Evolutionary conservation across 1,140 invertebrate genomes (phyloP).

Genomic region (Berghia stephanieae): DNA sequence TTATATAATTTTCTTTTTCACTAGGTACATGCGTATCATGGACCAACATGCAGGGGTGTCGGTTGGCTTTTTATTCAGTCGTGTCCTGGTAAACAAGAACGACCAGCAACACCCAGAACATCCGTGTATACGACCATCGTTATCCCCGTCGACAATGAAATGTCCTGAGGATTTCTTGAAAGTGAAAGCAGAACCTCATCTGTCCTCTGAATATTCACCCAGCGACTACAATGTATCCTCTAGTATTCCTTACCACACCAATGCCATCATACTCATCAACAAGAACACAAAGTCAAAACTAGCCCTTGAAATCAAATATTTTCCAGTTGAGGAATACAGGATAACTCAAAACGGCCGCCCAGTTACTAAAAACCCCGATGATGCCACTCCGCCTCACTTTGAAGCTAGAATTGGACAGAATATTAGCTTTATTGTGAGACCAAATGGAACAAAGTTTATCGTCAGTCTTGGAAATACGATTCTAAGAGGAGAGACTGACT

Average conservation of each 20-base stretch:
- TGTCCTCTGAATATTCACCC: neutral
- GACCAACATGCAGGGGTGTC: slow-evolving; percentile 19
- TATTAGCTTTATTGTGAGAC: slow-evolving; percentile 35
- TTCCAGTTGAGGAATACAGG: slow-evolving; percentile 14
- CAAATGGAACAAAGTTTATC: slow-evolving; percentile 38
- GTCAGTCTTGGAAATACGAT: slow-evolving; percentile 36
- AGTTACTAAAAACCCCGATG: slow-evolving; percentile 45
- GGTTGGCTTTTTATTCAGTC: slow-evolving; percentile 48
- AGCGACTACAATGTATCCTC: slow-evolving; percentile 30
- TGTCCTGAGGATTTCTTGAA: neutral
- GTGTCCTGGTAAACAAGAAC: slow-evolving; percentile 36
- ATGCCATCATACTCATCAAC: slow-evolving; percentile 21
- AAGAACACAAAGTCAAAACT: neutral
- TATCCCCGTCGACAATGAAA: neutral
- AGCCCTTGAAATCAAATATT: slow-evolving; percentile 15
- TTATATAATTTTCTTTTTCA: slow-evolving; percentile 3
- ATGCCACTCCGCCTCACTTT: slow-evolving; percentile 42
- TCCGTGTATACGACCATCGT: neutral
- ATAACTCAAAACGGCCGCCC: slow-evolving; percentile 43
- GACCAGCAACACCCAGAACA: neutral
- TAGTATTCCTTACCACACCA: no score
- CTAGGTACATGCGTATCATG: slow-evolving; percentile 34
- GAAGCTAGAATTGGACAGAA: slow-evolving; percentile 33
- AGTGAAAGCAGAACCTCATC: neutral
- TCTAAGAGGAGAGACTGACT: slow-evolving; percentile 32